Conservation (phyloP, 2,113 vertebrate genomes). For the Neolamprologus falcicula region DNA sequence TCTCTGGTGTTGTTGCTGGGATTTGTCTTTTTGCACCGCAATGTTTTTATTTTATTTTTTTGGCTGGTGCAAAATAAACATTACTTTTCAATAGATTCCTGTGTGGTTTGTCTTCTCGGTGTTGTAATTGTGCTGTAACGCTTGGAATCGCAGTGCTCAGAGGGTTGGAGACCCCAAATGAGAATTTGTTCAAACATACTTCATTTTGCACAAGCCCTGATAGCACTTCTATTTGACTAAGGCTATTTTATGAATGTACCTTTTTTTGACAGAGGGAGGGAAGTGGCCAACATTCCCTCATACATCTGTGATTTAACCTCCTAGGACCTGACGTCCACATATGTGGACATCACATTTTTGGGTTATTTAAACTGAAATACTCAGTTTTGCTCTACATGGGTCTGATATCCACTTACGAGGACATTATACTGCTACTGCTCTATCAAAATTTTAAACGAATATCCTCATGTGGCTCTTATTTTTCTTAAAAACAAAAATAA, state of each 20-base stretch:
- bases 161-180: neutral
- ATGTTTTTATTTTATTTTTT: conserved; percentile 15
- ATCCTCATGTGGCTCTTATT: no score
- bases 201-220: neutral
- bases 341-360: neutral
- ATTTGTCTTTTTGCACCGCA: conserved; percentile 47
- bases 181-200: neutral
- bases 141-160: neutral
- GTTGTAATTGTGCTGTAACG: neutral
- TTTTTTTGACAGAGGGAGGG: neutral
- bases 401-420: neutral
- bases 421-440: neutral
- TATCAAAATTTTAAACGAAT: neutral
- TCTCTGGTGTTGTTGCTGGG: conserved; percentile 53
- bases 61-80: conserved; percentile 62
- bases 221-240: neutral
- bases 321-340: neutral
- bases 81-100: conserved; percentile 33
- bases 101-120: neutral
- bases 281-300: neutral
- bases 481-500: no score
- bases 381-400: neutral
- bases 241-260: neutral
- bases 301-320: neutral
- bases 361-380: neutral